Base-by-base conservation (phyloP, 2,113 vertebrate species). In the Pholis gunnellus region DNA sequence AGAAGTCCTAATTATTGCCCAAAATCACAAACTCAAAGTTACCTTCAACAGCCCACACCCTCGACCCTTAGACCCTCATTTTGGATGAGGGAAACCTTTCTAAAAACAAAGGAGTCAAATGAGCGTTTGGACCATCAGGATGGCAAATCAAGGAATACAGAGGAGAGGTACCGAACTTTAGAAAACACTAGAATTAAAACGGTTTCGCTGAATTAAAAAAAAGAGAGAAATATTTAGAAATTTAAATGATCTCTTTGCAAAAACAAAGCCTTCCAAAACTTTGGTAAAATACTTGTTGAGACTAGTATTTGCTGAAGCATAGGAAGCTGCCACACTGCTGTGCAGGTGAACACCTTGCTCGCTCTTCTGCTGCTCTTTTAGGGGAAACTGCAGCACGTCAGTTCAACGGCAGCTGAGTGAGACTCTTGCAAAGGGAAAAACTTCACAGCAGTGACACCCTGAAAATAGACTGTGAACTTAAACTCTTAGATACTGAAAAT, bases 361-460 rank as follows among this genome's bases (percentile, higher is more conserved):
- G n/a, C n/a, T 5, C 17, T 29, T 9, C 52, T 68, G 9, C n/a
- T 44, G 6, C 60, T 82, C 38, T 68, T 64, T 40, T 29, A 22
- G 56, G 34, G 60, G 3, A 50, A 31, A 17, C 64, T 42, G 71
- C 9, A 63, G 59, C 78, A 2, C 6, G 29, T 84, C 78, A 72
- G 67, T 29, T 75, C 27, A 17, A 2, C 82, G 72, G 79, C 74
- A 63, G 50, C 25, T 31, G 71, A 81, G 48, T 52, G 67, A 86
- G 52, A 84, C 71, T 75, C 48, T 6, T 44, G 64, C 59, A 75
- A 66, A 56, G 61, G 22, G 15, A 68, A 72, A 72, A 72, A 71
- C 78, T 82, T 89, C 83, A 88, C 71, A 85, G 74, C 79, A 59
- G 82, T 87, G 81, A 79, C 84, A 84, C 79, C 84, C 78, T 48